Base-by-base conservation (phyloP, 1,140 invertebrate genomes). In the Palaemon carinicauda region DNA sequence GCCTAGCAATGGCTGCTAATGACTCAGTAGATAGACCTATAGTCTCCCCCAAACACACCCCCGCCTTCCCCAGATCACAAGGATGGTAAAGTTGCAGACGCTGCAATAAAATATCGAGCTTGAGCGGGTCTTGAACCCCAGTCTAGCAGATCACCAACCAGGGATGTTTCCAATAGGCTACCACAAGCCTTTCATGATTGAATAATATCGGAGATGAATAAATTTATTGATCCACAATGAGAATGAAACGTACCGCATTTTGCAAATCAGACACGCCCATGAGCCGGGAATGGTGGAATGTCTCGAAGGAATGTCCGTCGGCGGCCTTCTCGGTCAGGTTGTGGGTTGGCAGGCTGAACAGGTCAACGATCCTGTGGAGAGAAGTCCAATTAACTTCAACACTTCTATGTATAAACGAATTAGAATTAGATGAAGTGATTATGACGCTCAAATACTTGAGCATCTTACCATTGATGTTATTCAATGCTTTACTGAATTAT, bases 261-360 rank as follows among this genome's bases (percentile, higher is more conserved):
- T 95, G 93, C 92, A 96, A 94, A 89, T 96, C 95, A 91, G 95
- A 95, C 27, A 95, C 90, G 3, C 95, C 95, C 91, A 95, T 96
- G 83, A 96, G 91, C 82, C 95, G 91, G 89, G 95, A 95, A 0
- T 95, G 95, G 91, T 96, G 95, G 90, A 94, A 96, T 1, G 95
- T 95, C 87, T 93, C 90, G 9, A 3, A 24, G 1, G 10, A 15
- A 9, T 12, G n/a, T 1, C 52, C 41, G 1, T 89, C 92, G 89
- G 94, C 94, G 81, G 94, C 93, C 69, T 93, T 92, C 65, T 94
- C 92, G 0, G 94, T 93, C 90, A 96, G 90, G 60, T 94, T 95
- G 86, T 95, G 93, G 14, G 95, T 95, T 51, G 95, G 92, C n/a
- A 96, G 90, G 56, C 94, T 93, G 91, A 95, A 95, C 21, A 94